Evolutionary conservation across 2,888 invertebrate species (phyloP), one percentile per base, ranked within the genome.

Genomic region (Tetheella fluctuosa): DNA sequence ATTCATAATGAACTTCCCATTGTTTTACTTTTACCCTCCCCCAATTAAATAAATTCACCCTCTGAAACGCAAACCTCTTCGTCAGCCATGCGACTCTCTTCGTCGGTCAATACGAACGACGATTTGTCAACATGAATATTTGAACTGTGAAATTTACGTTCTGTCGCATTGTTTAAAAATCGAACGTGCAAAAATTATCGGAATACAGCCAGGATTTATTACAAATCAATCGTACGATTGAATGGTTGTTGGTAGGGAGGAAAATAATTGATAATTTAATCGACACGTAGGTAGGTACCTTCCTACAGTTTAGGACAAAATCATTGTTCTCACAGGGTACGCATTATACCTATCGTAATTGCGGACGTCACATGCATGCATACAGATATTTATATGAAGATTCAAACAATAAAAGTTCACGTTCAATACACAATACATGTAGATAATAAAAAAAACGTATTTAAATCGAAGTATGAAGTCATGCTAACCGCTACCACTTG

Each of bases 401-500:
- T 20, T 20, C 48, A 48, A 48, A 48, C 10, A 48, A 20, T 20
- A 48, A 48, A 34, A n/a, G 10, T 42, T n/a, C 17, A 42, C 42
- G 17, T n/a, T n/a, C 39, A 39, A 39, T 37, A 37, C 10, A 15
- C 42, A 15, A 17, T 15, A 42, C 42, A 42, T 12, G 15, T 17
- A 23, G 57, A 39, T 72, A 70, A 73, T 74, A 70, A 69, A 73
- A 69, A 68, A 48, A 20, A 10, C 20, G 7, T 42, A 42, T 42
- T 15, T 42, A 42, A 17, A 42, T 42, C 42, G 42, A 73, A 64
- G 65, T 71, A 83, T 84, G 80, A 84, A 85, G 78, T 83, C 82
- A 85, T 80, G 73, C 77, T 20, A 68, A 74, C 76, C 81, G 76
- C 80, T 82, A 80, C 81, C 80, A 76, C 30, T 71, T 72, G 60